These are phyloP conservation scores for Sebastolobus alascanus DNA, from an alignment of 2,797 vertebrate species.

Conservation along the genomic window DNA sequence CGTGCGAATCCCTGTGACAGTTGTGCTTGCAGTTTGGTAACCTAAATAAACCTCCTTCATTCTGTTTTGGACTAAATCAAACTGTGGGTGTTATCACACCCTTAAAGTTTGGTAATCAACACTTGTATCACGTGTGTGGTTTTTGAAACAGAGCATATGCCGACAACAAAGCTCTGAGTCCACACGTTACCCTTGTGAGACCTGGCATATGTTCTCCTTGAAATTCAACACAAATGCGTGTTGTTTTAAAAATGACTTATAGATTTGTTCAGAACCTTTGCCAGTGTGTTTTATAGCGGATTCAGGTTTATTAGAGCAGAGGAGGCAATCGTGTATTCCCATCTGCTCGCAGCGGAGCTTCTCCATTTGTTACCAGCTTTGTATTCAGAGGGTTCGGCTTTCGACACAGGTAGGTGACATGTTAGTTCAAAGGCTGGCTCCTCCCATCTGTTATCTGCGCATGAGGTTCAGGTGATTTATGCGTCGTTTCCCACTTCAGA, in stretches of 20 bases:
- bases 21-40: neutral
- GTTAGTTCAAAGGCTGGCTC: constrained; percentile 73
- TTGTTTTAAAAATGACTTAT: constrained; percentile 13
- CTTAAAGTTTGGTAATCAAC: constrained; percentile 57
- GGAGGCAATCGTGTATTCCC: constrained; percentile 29
- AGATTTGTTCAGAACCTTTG: constrained; percentile 21
- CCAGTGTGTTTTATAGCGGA: neutral
- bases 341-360: constrained; percentile 45
- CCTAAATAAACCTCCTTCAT: constrained; percentile 8
- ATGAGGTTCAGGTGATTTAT: constrained; percentile 70
- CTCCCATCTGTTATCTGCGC: constrained; percentile 70
- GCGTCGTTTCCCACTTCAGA: constrained; percentile 17
- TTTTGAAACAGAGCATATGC: constrained; percentile 47
- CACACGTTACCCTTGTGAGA: neutral
- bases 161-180: constrained; percentile 32
- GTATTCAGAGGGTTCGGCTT: constrained; percentile 56
- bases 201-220: constrained; percentile 42
- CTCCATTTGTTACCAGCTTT: constrained; percentile 60
- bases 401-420: constrained; percentile 69
- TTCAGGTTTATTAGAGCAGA: constrained; percentile 13
- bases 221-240: neutral
- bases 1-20: neutral
- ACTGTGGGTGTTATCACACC: constrained; percentile 52
- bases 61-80: constrained; percentile 39
- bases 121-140: constrained; percentile 35